phyloP scores from a whole-genome alignment of 2,888 invertebrate genomes.

The Cephus runcator region DNA sequence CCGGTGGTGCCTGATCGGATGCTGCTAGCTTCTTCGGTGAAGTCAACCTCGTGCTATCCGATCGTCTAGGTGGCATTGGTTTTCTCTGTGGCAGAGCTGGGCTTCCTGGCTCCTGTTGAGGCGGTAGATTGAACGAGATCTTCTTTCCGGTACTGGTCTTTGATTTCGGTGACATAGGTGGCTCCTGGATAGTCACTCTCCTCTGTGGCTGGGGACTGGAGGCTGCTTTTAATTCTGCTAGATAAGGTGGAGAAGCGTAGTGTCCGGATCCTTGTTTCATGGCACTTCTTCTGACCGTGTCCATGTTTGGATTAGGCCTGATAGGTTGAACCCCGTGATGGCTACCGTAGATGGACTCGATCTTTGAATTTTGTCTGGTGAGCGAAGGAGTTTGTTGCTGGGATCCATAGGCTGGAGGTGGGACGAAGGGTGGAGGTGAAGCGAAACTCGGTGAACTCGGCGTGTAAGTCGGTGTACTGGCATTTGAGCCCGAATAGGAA shows the following conservation, averaged over 20 bases:
- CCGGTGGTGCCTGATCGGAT: conserved; percentile 78
- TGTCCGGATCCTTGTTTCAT: conserved; percentile 55
- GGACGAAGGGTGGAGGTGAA: conserved; percentile 43
- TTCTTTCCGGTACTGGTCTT: conserved; percentile 70
- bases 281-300: conserved; percentile 59
- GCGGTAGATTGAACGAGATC: conserved; percentile 73
- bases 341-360: conserved; percentile 48
- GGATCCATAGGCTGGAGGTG: conserved; percentile 54
- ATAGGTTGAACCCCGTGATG: conserved; percentile 40
- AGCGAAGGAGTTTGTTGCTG: conserved; percentile 41
- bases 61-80: conserved; percentile 80
- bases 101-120: conserved; percentile 67
- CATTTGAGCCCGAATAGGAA: conserved; percentile 55
- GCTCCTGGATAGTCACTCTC: conserved; percentile 75
- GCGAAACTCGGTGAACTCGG: conserved; percentile 53
- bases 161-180: conserved; percentile 66
- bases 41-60: conserved; percentile 71
- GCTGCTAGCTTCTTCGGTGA: conserved; percentile 82
- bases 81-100: conserved; percentile 73
- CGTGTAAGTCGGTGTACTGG: conserved; percentile 53
- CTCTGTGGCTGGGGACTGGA: conserved; percentile 69
- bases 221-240: conserved; percentile 70
- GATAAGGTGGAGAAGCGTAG: conserved; percentile 67
- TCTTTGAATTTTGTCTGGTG: conserved; percentile 51
- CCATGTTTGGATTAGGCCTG: conserved; percentile 57